Percentiles rank a stretch among this genome's conserved stretches.
Evolutionary conservation across 2,888 invertebrate species (phyloP).

Genomic region (Pilophorus perplexus): DNA sequence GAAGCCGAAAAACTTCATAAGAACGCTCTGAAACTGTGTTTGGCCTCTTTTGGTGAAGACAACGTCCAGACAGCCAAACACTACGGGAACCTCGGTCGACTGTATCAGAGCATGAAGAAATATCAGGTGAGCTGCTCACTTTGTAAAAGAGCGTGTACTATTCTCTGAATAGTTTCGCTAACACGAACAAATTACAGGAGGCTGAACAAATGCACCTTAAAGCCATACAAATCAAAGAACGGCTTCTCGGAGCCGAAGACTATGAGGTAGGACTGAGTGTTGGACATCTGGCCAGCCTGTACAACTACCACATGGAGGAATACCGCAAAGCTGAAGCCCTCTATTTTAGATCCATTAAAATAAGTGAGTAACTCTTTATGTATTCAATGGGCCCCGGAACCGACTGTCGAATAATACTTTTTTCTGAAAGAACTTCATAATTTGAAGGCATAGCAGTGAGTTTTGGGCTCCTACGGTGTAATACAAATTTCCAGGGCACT

Average conservation of each 20-base stretch:
- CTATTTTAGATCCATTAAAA: constrained; percentile 81
- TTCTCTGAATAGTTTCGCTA: background rate
- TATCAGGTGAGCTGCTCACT: constrained; percentile 62
- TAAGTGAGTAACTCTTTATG: constrained; percentile 65
- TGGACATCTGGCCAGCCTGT: constrained; percentile 89
- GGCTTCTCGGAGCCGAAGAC: constrained; percentile 74
- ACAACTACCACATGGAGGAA: constrained; percentile 91
- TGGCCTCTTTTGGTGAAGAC: constrained; percentile 82
- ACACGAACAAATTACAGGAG: constrained; percentile 63
- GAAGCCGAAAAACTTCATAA: constrained; percentile 83
- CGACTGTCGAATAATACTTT: no score
- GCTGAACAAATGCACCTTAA: constrained; percentile 89
- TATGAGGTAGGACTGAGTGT: constrained; percentile 89
- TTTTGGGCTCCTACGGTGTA: no score
- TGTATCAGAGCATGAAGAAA: constrained; percentile 90
- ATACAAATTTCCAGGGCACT: no score
- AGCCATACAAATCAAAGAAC: constrained; percentile 89
- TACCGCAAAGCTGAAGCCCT: constrained; percentile 81
- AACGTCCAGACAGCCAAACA: constrained; percentile 95
- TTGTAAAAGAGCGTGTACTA: background rate
- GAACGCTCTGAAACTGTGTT: constrained; percentile 74
- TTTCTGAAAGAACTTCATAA: no score
- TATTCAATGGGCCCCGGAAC: no score
- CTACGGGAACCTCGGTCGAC: constrained; percentile 89
- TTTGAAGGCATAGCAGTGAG: no score